Conservation (phyloP, 2,113 vertebrate species). For the Melospiza georgiana region DNA sequence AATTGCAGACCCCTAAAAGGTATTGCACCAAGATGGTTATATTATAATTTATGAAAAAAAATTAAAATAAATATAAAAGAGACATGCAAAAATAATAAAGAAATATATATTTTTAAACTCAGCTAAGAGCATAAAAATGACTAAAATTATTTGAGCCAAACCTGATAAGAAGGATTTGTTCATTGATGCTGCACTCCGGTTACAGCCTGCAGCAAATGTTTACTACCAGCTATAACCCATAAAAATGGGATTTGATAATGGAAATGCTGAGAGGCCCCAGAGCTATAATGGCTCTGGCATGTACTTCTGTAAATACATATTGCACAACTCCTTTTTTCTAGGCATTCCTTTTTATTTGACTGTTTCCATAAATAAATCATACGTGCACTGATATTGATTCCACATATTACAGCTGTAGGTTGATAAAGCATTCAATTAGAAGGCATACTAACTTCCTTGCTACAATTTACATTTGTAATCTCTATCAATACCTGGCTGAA, state of each 20-base stretch:
- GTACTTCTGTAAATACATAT: slow-evolving; percentile 27
- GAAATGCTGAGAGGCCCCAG: slow-evolving; percentile 18
- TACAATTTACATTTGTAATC: not conserved
- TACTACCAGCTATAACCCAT: slow-evolving; percentile 46
- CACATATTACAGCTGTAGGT: not conserved
- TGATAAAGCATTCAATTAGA: not conserved
- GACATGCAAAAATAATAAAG: not conserved
- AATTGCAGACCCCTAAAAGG: not conserved
- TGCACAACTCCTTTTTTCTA: not conserved
- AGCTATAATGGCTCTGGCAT: not conserved
- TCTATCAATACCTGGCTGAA: not conserved
- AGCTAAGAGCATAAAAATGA: slow-evolving; percentile 8
- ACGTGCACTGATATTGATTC: not conserved
- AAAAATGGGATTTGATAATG: slow-evolving; percentile 56
- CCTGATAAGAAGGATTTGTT: slow-evolving; percentile 41
- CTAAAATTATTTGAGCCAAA: slow-evolving; percentile 19
- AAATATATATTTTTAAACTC: not conserved
- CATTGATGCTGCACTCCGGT: slow-evolving; percentile 39
- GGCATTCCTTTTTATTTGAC: not conserved
- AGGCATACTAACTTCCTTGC: not conserved
- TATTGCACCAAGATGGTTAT: not conserved
- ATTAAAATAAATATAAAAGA: not conserved
- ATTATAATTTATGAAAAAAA: not conserved
- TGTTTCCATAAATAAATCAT: slow-evolving; percentile 31
- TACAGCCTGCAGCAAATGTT: slow-evolving; percentile 42